Evolutionary conservation across 1,140 invertebrate genomes (phyloP).

Genomic region (Lasioglossum baleicum): DNA sequence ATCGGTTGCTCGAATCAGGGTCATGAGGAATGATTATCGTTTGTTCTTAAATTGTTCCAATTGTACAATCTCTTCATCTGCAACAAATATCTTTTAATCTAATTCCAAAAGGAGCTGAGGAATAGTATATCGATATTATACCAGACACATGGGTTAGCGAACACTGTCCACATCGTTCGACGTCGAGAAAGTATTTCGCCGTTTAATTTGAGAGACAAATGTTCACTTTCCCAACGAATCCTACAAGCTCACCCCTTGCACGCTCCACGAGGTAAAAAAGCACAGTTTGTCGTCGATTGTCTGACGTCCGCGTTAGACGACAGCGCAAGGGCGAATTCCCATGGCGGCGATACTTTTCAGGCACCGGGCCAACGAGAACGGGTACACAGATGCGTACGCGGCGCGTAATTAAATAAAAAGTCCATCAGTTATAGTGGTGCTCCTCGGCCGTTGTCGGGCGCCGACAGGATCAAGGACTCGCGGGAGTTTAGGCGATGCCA

Average conservation of each 20-base stretch:
- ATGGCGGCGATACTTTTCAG: slow-evolving; percentile 41
- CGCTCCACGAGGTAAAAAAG: background rate
- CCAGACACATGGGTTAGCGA: no score
- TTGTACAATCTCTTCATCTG: no score
- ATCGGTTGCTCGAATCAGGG: no score
- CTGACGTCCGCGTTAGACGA: slow-evolving; percentile 42
- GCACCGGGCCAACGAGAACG: slow-evolving; percentile 26
- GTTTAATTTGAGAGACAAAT: no score
- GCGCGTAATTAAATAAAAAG: slow-evolving; percentile 67
- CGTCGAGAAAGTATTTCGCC: no score
- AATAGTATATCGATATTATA: no score
- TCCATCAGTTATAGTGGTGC: slow-evolving; percentile 65
- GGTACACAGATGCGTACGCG: slow-evolving; percentile 58
- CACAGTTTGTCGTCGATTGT: slow-evolving; percentile 32
- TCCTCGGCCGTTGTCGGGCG: slow-evolving; percentile 52
- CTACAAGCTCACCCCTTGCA: background rate
- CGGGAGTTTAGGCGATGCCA: slow-evolving; percentile 57
- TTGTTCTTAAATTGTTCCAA: no score
- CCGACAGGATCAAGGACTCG: slow-evolving; percentile 60
- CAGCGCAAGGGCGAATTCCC: slow-evolving; percentile 45
- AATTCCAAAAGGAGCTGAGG: no score
- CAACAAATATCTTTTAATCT: no score
- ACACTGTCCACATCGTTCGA: no score
- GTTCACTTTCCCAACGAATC: background rate
- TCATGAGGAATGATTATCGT: no score